Evolutionary conservation across 2,113 vertebrate genomes (phyloP), one percentile per base, ranked within the genome.

Genomic region (Microtus ochrogaster): DNA sequence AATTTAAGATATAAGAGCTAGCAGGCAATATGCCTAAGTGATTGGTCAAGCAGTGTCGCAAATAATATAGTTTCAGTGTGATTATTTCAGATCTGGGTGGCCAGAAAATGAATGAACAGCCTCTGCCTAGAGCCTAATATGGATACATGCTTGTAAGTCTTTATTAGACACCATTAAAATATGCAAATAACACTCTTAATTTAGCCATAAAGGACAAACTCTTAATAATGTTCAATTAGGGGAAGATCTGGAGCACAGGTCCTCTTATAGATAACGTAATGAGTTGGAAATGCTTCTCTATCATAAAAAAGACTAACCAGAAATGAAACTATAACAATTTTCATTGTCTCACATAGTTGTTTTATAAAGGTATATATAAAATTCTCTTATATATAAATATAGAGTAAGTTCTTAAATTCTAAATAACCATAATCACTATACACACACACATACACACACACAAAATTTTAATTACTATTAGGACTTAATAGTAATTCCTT

Each of bases 271-370:
- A 89, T 1, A 44, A n/a, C 70, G 9, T 47, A 87, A 72, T 74
- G 39, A 94, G 41, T 28, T 55, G 30, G 47, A 90, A 97, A 58
- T 90, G 90, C 21, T 90, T 92, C 8, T 55, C 44, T 36, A 81
- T 21, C 30, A 58, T 61, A 73, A 91, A 82, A 33, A 68, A 16
- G 79, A n/a, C 82, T 87, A 90, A 91, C 88, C 49, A 90, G 73
- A 94, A 91, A 58, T 39, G 55, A 61, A 97, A 95, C 16, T 68
- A 5, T 70, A 89, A 91, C 52, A 83, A 78, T 84, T 95, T 84
- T 70, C 44, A 96, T 22, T 72, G 66, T 6, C 28, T 91, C n/a
- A 87, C 2, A 82, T 30, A 52, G 26, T 58, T 95, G 49, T 92
- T 92, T 47, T 76, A 11, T 85, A 95, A 96, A 96, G 33, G 30